Evolutionary conservation across 53 echinoderm and acorn worm genomes (phyloP).

Genomic region (Holothuria scabra): DNA sequence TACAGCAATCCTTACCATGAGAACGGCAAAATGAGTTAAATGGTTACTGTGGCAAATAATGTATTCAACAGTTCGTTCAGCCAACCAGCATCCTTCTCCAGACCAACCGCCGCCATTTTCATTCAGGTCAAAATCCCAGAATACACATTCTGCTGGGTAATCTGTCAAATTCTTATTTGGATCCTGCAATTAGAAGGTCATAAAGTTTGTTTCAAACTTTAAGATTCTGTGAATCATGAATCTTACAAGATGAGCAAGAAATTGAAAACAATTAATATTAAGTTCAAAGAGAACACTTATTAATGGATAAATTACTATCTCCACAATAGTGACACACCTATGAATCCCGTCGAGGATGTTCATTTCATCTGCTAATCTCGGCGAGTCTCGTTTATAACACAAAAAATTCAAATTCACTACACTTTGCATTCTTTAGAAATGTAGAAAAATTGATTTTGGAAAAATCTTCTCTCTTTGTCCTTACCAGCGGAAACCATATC

Average conservation of each 20-base stretch:
- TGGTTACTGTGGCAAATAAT: slow-evolving; percentile 35
- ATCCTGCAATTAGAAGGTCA: not conserved
- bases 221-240: not conserved
- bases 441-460: too few species aligned
- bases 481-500: slow-evolving; percentile 35
- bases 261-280: too few species aligned
- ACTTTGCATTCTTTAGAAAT: too few species aligned
- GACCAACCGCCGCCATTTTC: slow-evolving; percentile 33
- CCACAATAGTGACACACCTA: too few species aligned
- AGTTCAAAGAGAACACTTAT: too few species aligned
- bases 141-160: slow-evolving; percentile 19
- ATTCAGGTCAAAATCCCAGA: slow-evolving; percentile 32
- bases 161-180: slow-evolving; percentile 1
- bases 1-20: slow-evolving; percentile 3
- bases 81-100: slow-evolving; percentile 29
- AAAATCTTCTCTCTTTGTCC: not conserved
- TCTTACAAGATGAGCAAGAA: too few species aligned
- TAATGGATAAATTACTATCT: too few species aligned
- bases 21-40: slow-evolving; percentile 43
- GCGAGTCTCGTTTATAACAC: too few species aligned
- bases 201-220: not conserved
- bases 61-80: not conserved
- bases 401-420: too few species aligned
- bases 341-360: too few species aligned
- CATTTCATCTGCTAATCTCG: too few species aligned